A percentile compares a stretch with the other conserved stretches of the same genome.
These are phyloP conservation scores for Pseudonaja textilis DNA, from an alignment of 2,113 vertebrate genomes.

Conservation along the genomic window DNA sequence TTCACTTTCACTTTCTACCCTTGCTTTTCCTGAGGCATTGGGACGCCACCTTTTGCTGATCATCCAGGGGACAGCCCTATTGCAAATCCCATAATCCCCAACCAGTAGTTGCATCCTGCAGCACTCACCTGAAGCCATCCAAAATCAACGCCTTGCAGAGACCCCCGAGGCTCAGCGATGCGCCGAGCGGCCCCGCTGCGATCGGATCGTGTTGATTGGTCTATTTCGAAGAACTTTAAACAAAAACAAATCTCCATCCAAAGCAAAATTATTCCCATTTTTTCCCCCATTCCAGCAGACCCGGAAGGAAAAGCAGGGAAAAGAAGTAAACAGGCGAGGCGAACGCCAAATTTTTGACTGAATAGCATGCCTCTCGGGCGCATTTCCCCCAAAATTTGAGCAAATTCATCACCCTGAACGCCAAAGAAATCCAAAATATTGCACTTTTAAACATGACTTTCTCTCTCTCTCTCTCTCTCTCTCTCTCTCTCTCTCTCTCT, in stretches of 20 bases:
- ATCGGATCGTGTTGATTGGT: neutral
- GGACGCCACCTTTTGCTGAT: no score
- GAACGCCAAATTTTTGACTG: neutral
- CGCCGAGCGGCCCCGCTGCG: neutral
- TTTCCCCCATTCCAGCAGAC: neutral
- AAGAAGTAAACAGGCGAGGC: neutral
- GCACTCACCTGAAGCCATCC: neutral
- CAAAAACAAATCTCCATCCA: neutral
- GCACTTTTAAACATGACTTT: neutral
- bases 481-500: neutral
- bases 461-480: neutral
- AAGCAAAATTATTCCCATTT: neutral
- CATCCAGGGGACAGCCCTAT: neutral
- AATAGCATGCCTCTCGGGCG: neutral
- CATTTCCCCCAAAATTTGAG: rapidly evolving
- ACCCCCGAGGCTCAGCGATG: no score
- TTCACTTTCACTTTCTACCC: no score
- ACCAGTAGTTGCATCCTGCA: neutral
- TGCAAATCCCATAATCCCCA: neutral
- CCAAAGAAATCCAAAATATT: neutral
- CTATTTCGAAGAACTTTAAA: no score
- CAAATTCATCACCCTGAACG: neutral
- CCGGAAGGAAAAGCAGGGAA: no score
- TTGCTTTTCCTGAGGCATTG: neutral
- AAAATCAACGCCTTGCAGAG: neutral